Evolutionary conservation across 2,113 vertebrate species (phyloP).

Genomic region (mouse (Mus musculus)): GRCm39 chr7:75240501-75241000

Average conservation of each 20-base stretch:
- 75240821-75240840: background rate
- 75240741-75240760: background rate
- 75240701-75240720: background rate
- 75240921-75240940: background rate
- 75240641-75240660: too few relatives aligned
- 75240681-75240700: too few relatives aligned
- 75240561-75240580: background rate
- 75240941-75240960: background rate
- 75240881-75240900: background rate
- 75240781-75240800: background rate
- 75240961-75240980: background rate
- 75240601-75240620: background rate
- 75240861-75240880: background rate
- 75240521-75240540: background rate
- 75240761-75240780: background rate
- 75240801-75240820: background rate
- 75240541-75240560: background rate
- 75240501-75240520: background rate
- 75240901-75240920: background rate
- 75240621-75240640: background rate
- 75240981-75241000: background rate
- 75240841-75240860: background rate
- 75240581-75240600: background rate
- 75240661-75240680: too few relatives aligned
- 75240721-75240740: background rate